These are phyloP conservation scores for Nemopilema nomurai DNA, from an alignment of 30 jellyfish, hydroid and myxozoan genomes.

Conservation along the genomic window DNA sequence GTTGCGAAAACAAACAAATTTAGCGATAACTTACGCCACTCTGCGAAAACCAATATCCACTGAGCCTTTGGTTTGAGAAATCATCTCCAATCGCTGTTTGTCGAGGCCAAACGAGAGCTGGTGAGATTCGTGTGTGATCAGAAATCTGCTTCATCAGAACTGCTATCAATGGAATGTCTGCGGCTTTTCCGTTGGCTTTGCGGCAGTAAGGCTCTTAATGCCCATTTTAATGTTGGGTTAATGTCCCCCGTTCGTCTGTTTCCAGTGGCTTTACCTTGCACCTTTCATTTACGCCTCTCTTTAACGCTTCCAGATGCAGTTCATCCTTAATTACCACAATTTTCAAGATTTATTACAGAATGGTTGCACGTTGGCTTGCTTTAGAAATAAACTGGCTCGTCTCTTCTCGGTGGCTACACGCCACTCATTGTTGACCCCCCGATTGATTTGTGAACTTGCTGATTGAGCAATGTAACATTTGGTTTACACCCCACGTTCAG, in stretches of 20 bases:
- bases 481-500: background rate
- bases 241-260: background rate
- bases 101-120: background rate
- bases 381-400: no score
- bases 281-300: background rate
- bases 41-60: background rate
- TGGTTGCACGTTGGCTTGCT: background rate
- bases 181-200: conserved; percentile 61
- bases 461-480: background rate
- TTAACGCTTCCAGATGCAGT: background rate
- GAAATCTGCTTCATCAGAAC: conserved; percentile 44
- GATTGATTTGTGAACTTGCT: background rate
- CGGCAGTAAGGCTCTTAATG: conserved; percentile 51
- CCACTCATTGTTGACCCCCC: background rate
- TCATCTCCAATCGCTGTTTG: background rate
- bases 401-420: no score
- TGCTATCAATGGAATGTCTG: conserved; percentile 32
- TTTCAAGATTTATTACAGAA: background rate
- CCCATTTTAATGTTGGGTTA: conserved; percentile 30
- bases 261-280: background rate
- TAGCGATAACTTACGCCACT: background rate
- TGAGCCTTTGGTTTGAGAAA: background rate
- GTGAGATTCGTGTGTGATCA: conserved; percentile 23
- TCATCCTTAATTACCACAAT: background rate
- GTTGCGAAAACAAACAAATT: background rate